Evolutionary conservation across 2,113 vertebrate species (phyloP), one percentile per base, ranked within the genome.

Genomic region (Stomatorhinus ivindoensis): DNA sequence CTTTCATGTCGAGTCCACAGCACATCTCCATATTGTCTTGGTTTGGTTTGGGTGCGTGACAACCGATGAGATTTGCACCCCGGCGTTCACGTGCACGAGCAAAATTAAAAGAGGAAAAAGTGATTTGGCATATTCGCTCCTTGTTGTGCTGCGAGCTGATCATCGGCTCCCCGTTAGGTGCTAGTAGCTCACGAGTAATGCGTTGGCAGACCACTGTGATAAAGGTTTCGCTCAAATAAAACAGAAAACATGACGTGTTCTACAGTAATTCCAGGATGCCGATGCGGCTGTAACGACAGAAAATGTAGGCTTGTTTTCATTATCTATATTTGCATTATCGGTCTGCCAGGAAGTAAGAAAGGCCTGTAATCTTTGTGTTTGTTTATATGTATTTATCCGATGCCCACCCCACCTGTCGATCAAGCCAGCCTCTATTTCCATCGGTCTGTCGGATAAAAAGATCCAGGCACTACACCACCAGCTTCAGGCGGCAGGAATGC

Each of bases 281-380:
- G 51, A 83, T 42, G 27, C 82, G 73, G 61, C 86, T 35, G 65
- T 86, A 69, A 88, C 87, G 51, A 90, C 35, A 87, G 47, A 88
- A 90, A 90, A 90, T 46, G 87, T 42, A 83, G 51, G 48, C 85
- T 31, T 83, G 87, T 90, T 91, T 92, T 51, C 84, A 87, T 88
- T 42, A 88, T 46, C 88, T 82, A 44, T 73, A 61, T 76, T 91
- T 50, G 31, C 61, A n/a, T 87, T 91, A 91, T 91, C 92, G 91
- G 89, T 85, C 91, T 48, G 91, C 91, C 91, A 92, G 87, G 90
- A 9, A 90, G 87, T 51, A 83, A 92, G 90, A 91, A 92, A 90
- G 88, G 87, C 86, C 47, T 86, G 86, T 88, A 83, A 89, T 87
- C 65, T 53, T n/a, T 90, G 84, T 91, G 90, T 91, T 91, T 90